Conservation (phyloP, 2,888 invertebrate genomes). For the Crioceris asparagi region DNA sequence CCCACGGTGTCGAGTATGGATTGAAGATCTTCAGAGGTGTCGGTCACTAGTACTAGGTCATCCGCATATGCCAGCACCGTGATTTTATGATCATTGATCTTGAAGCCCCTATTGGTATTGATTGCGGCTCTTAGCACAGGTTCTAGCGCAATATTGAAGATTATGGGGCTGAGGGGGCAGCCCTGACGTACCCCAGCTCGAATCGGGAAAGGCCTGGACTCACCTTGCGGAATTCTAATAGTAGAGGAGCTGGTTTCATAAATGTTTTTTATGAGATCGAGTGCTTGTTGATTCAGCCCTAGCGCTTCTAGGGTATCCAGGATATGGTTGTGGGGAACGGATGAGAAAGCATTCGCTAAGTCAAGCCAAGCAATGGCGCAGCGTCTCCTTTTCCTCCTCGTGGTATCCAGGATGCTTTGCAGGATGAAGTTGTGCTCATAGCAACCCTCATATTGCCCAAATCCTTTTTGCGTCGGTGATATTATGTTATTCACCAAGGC, state of each 20-base stretch:
- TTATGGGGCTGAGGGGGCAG: conserved; percentile 26
- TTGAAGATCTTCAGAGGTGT: conserved; percentile 12
- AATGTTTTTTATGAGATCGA: conserved; percentile 12
- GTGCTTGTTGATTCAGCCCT: conserved; percentile 1
- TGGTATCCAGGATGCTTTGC: conserved; percentile 23
- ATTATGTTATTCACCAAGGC: conserved; percentile 13
- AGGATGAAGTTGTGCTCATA: conserved; percentile 31
- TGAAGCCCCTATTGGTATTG: not conserved
- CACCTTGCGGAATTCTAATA: too few species aligned
- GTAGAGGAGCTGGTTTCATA: too few species aligned
- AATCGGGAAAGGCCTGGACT: too few species aligned
- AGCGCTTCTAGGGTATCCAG: conserved; percentile 2
- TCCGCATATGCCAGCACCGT: too few species aligned
- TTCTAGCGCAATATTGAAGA: conserved; percentile 27
- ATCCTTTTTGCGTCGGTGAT: conserved; percentile 29
- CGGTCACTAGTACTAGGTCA: conserved; percentile 11
- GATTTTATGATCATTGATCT: not conserved
- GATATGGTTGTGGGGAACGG: conserved; percentile 26
- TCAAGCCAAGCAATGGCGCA: conserved; percentile 31
- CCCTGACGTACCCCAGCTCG: conserved; percentile 31
- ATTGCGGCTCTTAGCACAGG: conserved; percentile 10
- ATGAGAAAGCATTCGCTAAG: conserved; percentile 32
- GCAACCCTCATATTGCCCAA: conserved; percentile 28
- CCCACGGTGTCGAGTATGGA: conserved; percentile 10
- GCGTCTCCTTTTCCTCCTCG: conserved; percentile 7